A percentile compares a stretch with the other conserved stretches of the same genome.
These are phyloP conservation scores for Zenarchopterus dispar DNA, from an alignment of 2,797 vertebrate species.

Conservation along the genomic window DNA sequence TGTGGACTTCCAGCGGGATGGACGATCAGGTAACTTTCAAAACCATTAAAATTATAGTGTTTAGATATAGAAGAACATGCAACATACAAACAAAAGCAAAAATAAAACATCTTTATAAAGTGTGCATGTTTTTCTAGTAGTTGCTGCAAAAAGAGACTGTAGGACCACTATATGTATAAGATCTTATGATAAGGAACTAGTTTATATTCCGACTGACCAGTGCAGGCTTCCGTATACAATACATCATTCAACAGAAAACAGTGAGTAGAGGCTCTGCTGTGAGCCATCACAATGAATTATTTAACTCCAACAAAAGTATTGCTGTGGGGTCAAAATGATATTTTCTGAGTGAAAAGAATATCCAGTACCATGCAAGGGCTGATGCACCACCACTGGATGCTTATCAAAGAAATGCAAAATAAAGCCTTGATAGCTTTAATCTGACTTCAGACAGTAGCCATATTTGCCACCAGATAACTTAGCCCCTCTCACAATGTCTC, in stretches of 20 bases:
- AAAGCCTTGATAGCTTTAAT: conserved; percentile 1
- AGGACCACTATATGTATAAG: neutral
- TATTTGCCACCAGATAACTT: conserved; percentile 40
- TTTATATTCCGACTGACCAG: conserved; percentile 3
- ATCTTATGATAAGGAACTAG: conserved; percentile 2
- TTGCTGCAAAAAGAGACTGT: no score
- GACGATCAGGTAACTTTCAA: conserved; percentile 88
- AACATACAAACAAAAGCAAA: neutral
- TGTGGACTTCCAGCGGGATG: conserved; percentile 97
- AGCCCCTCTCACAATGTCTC: conserved; percentile 49
- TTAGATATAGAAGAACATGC: neutral
- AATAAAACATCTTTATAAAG: neutral
- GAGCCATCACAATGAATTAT: conserved; percentile 24
- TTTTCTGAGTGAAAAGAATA: conserved; percentile 26
- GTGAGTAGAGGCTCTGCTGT: conserved; percentile 6
- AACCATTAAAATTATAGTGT: neutral
- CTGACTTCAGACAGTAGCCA: conserved; percentile 6
- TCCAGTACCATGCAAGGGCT: neutral
- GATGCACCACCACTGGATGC: conserved; percentile 13
- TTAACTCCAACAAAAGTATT: conserved; percentile 25
- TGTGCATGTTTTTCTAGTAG: no score
- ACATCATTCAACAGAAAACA: conserved; percentile 20
- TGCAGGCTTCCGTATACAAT: neutral
- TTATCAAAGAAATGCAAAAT: neutral
- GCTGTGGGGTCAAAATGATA: conserved; percentile 16